Evolutionary conservation across 2,797 vertebrate species (phyloP).

Genomic region (Labroides dimidiatus): DNA sequence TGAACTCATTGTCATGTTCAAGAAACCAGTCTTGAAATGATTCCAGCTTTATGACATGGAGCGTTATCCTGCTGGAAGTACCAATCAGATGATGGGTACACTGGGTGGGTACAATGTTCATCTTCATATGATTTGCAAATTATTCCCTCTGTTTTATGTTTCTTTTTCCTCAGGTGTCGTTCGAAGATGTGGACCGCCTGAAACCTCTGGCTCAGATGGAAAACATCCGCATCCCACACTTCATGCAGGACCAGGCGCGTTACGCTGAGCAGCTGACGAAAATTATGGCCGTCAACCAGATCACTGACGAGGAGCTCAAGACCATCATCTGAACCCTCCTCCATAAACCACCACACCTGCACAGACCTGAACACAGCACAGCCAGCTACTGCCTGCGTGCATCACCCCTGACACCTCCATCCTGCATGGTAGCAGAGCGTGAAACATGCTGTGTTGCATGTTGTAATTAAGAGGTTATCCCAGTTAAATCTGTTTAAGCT

Average conservation of each 20-base stretch:
- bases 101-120: too few relatives aligned
- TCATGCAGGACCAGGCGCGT: conserved; percentile 88
- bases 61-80: conserved; percentile 49
- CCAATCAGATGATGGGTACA: conserved; percentile 54
- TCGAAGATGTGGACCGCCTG: conserved; percentile 92
- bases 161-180: conserved; percentile 86
- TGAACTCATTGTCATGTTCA: too few relatives aligned
- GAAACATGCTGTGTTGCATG: conserved; percentile 27
- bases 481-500: background rate
- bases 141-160: background rate
- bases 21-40: too few relatives aligned
- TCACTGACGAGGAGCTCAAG: conserved; percentile 89
- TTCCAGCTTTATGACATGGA: too few relatives aligned
- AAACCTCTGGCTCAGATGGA: conserved; percentile 86
- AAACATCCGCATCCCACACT: conserved; percentile 91
- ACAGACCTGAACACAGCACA: conserved; percentile 7
- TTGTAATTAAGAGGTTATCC: conserved; percentile 1
- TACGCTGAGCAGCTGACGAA: conserved; percentile 91
- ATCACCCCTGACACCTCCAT: background rate
- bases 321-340: conserved; percentile 63
- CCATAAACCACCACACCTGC: too few relatives aligned
- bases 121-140: background rate
- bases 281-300: conserved; percentile 93
- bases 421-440: conserved; percentile 19
- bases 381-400: conserved; percentile 23